Evolutionary conservation across 2,797 vertebrate genomes (phyloP).

Genomic region (Babyrousa celebensis): DNA sequence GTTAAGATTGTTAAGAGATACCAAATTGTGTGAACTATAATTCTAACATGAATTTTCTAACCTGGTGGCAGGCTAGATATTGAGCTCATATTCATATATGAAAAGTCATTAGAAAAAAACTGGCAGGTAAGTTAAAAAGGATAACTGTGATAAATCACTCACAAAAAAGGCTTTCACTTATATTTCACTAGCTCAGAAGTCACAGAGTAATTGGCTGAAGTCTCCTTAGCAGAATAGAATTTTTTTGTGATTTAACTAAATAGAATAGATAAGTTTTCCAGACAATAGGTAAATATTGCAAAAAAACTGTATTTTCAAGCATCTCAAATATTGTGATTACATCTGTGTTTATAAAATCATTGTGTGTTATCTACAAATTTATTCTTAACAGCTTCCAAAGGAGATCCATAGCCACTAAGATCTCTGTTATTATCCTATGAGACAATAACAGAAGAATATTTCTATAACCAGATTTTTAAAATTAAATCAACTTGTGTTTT

Average conservation of each 20-base stretch:
- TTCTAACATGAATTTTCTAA: not conserved
- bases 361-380: not conserved
- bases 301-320: not conserved
- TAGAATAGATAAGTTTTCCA: constrained; percentile 10
- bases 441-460: not conserved
- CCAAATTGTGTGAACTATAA: not conserved
- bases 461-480: not conserved
- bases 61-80: not conserved
- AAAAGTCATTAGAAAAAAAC: not conserved
- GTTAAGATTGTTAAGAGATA: not conserved
- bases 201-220: not conserved
- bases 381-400: not conserved
- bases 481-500: not conserved
- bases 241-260: not conserved
- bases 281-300: not conserved
- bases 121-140: not conserved
- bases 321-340: not conserved
- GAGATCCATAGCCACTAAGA: not conserved
- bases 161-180: not conserved
- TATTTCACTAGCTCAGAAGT: constrained; percentile 31
- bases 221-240: not conserved
- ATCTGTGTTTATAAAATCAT: not conserved
- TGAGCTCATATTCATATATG: not conserved
- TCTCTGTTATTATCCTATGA: not conserved
- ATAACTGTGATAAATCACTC: not conserved